Evolutionary conservation across 1,140 invertebrate species (phyloP), one percentile per base, ranked within the genome.

Genomic region (Triops longicaudatus): DNA sequence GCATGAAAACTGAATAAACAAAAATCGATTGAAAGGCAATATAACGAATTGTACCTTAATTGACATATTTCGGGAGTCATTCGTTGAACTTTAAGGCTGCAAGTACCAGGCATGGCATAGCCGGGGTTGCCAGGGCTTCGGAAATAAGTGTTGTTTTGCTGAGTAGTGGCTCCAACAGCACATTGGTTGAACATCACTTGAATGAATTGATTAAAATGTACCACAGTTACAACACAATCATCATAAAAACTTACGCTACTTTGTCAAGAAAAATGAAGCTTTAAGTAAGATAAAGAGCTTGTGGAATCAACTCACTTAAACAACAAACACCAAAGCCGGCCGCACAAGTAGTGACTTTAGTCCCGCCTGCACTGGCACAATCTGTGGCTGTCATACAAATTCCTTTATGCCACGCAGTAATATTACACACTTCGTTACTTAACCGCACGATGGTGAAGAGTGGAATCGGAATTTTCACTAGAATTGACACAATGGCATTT

Each of bases 1-100:
- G n/a, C n/a, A n/a, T n/a, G n/a, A n/a, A n/a, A n/a, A n/a, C n/a
- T n/a, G n/a, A n/a, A n/a, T n/a, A n/a, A n/a, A n/a, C n/a, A n/a
- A n/a, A n/a, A n/a, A n/a, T n/a, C n/a, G n/a, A 28, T 73, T 22
- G 26, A 22, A 28, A 17, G n/a, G 26, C 73, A n/a, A 22, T 17
- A 10, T 5, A 73, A 73, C 5, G 11, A 43, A 37, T 12, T 73
- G 28, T 75, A 75, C 74, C 74, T 28, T 27, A 75, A 27, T 43
- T 75, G 74, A 42, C 74, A 75, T 17, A 75, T 75, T 22, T 75
- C 44, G 10, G 74, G 44, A 22, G 74, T 50, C 37, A 41, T 43
- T 43, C 42, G 63, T 26, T 75, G 37, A 26, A 75, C 74, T 17
- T 17, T 11, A 26, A 75, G 31, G 26, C 44, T 75, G 37, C 74